Evolutionary conservation across 2,797 vertebrate species (phyloP).

Genomic region (Novumbra hubbsi): DNA sequence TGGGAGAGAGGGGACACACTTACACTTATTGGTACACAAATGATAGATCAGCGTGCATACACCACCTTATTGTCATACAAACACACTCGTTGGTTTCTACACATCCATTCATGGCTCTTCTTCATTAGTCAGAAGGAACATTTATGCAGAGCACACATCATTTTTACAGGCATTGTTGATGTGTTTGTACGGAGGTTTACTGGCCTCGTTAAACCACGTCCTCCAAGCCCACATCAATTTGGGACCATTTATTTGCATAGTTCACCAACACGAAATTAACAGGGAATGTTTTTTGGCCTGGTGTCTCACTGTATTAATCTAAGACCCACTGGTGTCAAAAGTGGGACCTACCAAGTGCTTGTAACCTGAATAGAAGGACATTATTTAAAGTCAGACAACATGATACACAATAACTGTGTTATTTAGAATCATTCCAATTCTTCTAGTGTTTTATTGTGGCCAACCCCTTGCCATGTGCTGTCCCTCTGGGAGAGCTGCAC

Average conservation of each 20-base stretch:
- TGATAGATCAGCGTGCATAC: constrained; percentile 10
- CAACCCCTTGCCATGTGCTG: background rate
- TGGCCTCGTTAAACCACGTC: constrained; percentile 70
- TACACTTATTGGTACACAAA: constrained; percentile 1
- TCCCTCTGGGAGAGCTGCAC: too few relatives aligned
- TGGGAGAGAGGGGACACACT: background rate
- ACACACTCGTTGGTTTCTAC: constrained; percentile 53
- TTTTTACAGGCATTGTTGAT: constrained; percentile 73
- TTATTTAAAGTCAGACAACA: background rate
- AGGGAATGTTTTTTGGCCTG: constrained; percentile 48
- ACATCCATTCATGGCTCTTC: constrained; percentile 58
- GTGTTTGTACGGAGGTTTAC: constrained; percentile 78
- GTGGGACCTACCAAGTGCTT: background rate
- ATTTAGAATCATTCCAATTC: background rate
- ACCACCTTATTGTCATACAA: constrained; percentile 6
- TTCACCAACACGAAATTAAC: constrained; percentile 73
- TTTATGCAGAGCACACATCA: constrained; percentile 71
- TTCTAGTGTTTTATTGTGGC: background rate
- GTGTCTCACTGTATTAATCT: constrained; percentile 24
- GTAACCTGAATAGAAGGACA: background rate
- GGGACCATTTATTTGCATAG: constrained; percentile 73
- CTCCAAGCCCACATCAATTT: constrained; percentile 74
- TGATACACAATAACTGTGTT: background rate
- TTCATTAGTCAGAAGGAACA: constrained; percentile 76
- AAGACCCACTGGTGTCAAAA: constrained; percentile 16